phyloP scores from a whole-genome alignment of 2,113 vertebrate species.

The Acrocephalus arundinaceus region DNA sequence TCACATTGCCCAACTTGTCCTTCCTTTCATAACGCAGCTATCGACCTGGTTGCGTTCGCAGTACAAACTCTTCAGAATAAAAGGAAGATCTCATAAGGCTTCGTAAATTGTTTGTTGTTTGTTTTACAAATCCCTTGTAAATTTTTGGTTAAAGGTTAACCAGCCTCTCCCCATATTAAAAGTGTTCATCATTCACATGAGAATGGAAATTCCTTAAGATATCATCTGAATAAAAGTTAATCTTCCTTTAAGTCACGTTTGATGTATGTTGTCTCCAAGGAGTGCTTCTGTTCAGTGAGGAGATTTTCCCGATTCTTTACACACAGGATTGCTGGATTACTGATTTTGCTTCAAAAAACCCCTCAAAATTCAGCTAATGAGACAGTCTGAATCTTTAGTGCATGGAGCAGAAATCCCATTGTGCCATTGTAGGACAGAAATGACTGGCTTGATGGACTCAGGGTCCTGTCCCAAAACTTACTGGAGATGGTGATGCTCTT shows the following conservation, averaged over 20 bases:
- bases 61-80: not conserved
- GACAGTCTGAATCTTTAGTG: not conserved
- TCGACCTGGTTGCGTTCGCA: not conserved
- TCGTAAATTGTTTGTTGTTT: not conserved
- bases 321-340: not conserved
- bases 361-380: not conserved
- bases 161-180: conserved; percentile 40
- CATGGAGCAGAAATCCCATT: not conserved
- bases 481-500: not conserved
- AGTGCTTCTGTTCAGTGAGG: not conserved
- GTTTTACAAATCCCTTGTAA: conserved; percentile 31
- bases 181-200: not conserved
- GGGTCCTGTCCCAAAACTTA: not conserved
- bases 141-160: conserved; percentile 26
- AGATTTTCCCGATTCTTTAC: not conserved
- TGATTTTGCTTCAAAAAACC: not conserved
- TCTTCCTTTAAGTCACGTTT: not conserved
- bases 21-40: not conserved
- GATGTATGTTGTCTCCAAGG: not conserved
- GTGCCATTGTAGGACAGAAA: not conserved
- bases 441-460: not conserved
- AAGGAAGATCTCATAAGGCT: not conserved
- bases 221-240: conserved; percentile 31
- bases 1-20: not conserved
- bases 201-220: conserved; percentile 27